phyloP scores from a whole-genome alignment of 92 coral and sea anemone species.

The Epizoanthus rinbou region DNA sequence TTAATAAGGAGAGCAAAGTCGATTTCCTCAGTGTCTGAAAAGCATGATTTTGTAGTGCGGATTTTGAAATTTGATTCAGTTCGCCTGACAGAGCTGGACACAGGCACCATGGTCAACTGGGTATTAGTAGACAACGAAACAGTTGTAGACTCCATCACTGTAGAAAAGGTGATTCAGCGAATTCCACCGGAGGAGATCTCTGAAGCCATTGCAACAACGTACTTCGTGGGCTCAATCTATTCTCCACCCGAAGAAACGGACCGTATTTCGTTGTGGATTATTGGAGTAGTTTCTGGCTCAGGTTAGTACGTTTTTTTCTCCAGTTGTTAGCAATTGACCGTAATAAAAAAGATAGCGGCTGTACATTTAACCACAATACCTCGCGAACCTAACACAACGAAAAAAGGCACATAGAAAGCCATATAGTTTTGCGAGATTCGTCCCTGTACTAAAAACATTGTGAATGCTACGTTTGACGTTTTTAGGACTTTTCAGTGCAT shows the following conservation, averaged over 20 bases:
- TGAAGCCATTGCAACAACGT: conserved; percentile 56
- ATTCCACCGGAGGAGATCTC: conserved; percentile 55
- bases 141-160: conserved; percentile 67
- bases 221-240: conserved; percentile 75
- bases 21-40: background rate
- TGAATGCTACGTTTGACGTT: no score
- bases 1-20: conserved; percentile 7
- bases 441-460: no score
- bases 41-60: conserved; percentile 84
- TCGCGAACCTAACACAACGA: no score
- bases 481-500: no score
- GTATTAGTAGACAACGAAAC: conserved; percentile 74
- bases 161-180: conserved; percentile 68
- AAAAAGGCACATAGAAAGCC: no score
- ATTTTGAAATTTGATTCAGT: conserved; percentile 64
- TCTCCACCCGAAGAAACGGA: background rate
- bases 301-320: conserved; percentile 57
- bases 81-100: conserved; percentile 44
- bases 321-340: no score
- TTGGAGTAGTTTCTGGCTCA: conserved; percentile 54
- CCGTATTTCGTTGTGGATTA: conserved; percentile 17
- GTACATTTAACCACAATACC: no score
- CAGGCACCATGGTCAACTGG: conserved; percentile 63
- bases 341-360: no score
- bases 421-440: no score